Conservation (phyloP, 1,140 invertebrate genomes). For the Harpegnathos saltator region DNA sequence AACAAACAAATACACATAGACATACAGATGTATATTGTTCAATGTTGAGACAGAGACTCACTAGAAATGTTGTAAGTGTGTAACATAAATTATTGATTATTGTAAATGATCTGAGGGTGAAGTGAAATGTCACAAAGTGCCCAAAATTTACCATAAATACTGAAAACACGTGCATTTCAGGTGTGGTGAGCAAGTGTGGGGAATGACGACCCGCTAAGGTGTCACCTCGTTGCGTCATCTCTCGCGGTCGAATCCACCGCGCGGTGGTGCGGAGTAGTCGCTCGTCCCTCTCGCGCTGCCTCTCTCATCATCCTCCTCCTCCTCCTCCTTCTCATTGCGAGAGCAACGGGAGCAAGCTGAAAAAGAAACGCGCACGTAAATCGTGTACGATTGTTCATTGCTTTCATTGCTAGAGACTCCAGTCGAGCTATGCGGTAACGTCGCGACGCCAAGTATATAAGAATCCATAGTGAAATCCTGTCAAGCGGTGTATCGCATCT, state of each 20-base stretch:
- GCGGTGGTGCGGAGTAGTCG: too few relatives aligned
- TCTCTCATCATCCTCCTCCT: too few relatives aligned
- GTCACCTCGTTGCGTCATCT: constrained; percentile 45
- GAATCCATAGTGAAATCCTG: too few relatives aligned
- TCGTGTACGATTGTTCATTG: too few relatives aligned
- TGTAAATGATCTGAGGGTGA: constrained; percentile 85
- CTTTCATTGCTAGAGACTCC: too few relatives aligned
- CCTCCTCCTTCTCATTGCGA: too few relatives aligned
- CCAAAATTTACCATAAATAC: constrained; percentile 81
- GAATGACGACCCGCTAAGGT: constrained; percentile 70
- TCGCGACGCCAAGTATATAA: too few relatives aligned
- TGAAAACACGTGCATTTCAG: constrained; percentile 77
- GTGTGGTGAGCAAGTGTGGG: constrained; percentile 20
- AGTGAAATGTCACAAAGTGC: constrained; percentile 85
- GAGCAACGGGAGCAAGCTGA: too few relatives aligned
- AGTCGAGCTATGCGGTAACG: too few relatives aligned
- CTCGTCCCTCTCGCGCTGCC: too few relatives aligned
- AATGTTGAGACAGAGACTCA: constrained; percentile 77
- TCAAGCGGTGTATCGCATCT: too few relatives aligned
- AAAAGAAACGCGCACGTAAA: too few relatives aligned
- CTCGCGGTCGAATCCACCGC: not conserved
- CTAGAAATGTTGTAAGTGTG: constrained; percentile 80
- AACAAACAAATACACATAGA: constrained; percentile 25
- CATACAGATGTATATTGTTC: constrained; percentile 74
- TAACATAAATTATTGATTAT: constrained; percentile 82